phyloP scores from a whole-genome alignment of 2,113 vertebrate genomes.

The Amia ocellicauda region DNA sequence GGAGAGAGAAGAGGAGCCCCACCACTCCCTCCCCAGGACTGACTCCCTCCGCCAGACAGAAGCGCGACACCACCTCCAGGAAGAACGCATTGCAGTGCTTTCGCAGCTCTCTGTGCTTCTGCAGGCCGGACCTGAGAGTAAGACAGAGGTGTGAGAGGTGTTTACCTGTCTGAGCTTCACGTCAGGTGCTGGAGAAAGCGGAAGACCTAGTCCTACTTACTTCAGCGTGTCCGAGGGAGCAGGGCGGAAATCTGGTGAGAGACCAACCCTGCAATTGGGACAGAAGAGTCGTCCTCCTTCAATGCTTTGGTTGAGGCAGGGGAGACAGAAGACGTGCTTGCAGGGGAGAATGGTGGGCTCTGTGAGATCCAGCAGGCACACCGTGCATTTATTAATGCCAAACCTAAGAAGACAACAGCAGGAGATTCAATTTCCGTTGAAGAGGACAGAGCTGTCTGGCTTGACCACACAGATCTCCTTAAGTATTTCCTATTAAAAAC shows the following conservation, averaged over 20 bases:
- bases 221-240: constrained; percentile 33
- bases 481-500: too few species aligned
- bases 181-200: too few species aligned
- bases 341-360: constrained; percentile 60
- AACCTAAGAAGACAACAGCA: constrained; percentile 40
- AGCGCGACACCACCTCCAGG: constrained; percentile 69
- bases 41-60: constrained; percentile 52
- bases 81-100: constrained; percentile 62
- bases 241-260: constrained; percentile 35
- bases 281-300: constrained; percentile 21
- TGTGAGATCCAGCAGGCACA: constrained; percentile 49
- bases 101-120: constrained; percentile 41
- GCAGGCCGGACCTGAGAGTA: constrained; percentile 42
- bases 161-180: too few species aligned
- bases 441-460: too few species aligned
- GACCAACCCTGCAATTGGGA: constrained; percentile 42
- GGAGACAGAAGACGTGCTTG: constrained; percentile 56
- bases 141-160: background rate
- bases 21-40: constrained; percentile 49
- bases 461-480: too few species aligned
- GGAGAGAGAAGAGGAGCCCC: constrained; percentile 64
- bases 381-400: constrained; percentile 46
- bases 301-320: constrained; percentile 39
- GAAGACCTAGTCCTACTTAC: constrained; percentile 38
- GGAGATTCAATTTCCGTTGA: too few species aligned